These are phyloP conservation scores for Pelodiscus sinensis DNA, from an alignment of 2,113 vertebrate species.

Conservation along the genomic window DNA sequence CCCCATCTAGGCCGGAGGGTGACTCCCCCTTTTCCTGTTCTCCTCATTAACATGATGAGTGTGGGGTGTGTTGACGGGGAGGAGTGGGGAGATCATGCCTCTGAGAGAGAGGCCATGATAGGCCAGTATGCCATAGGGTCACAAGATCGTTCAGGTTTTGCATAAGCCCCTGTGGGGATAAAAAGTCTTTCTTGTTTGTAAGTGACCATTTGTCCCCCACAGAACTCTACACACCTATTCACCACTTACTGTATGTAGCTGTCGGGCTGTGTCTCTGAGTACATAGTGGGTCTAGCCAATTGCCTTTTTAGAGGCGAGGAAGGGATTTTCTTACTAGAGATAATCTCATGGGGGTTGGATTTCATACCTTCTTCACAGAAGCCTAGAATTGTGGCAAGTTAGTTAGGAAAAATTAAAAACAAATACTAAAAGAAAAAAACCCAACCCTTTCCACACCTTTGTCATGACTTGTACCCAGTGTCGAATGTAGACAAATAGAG, in stretches of 20 bases:
- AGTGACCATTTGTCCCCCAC: not conserved
- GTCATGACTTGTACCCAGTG: not conserved
- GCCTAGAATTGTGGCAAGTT: not conserved
- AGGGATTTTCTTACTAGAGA: not conserved
- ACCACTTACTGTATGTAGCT: not conserved
- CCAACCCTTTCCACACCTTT: not conserved
- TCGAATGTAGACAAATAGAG: not conserved
- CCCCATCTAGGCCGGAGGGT: not conserved
- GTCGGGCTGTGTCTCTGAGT: not conserved
- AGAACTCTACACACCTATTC: not conserved
- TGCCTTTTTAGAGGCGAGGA: not conserved
- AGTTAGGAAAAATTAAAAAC: not conserved
- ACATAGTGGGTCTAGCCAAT: not conserved
- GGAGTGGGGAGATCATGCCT: not conserved
- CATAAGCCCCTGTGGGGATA: accelerated
- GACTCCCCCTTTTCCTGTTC: no score
- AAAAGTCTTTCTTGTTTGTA: not conserved
- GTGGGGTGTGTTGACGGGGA: no score
- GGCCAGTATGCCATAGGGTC: not conserved
- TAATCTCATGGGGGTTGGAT: not conserved
- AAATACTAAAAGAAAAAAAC: no score
- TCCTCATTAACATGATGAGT: no score
- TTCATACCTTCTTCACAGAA: not conserved
- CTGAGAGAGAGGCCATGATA: not conserved
- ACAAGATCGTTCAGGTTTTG: not conserved